A percentile compares a stretch with the other conserved stretches of the same genome.
phyloP scores from a whole-genome alignment of 2,888 invertebrate species.

The Yponomeuta cagnagella region DNA sequence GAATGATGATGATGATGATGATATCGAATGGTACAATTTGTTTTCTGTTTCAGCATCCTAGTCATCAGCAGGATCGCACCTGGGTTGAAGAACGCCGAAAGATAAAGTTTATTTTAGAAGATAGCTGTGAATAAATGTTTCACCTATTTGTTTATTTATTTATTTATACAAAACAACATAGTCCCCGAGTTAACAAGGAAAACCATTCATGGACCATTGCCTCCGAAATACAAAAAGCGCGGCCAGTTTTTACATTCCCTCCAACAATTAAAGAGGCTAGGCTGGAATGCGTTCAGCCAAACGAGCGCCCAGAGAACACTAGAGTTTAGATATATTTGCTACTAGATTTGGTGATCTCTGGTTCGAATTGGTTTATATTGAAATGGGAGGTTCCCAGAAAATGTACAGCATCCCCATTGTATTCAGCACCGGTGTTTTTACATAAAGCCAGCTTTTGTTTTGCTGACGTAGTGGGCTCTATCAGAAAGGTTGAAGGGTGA shows the following conservation, averaged over 20 bases:
- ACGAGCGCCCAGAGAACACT: slow-evolving; percentile 10
- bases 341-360: neutral
- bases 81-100: no score
- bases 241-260: neutral
- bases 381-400: neutral
- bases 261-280: slow-evolving; percentile 9
- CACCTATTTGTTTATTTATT: no score
- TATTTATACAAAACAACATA: neutral
- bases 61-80: no score
- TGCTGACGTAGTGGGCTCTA: neutral
- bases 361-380: neutral
- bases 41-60: no score
- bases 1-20: no score
- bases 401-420: neutral
- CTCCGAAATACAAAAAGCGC: neutral
- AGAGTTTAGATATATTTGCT: neutral
- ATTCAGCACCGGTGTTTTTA: neutral
- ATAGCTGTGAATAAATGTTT: no score
- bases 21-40: no score
- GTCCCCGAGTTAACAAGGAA: neutral
- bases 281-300: slow-evolving; percentile 5
- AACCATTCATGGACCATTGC: neutral
- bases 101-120: no score
- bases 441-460: neutral
- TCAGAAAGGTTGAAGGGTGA: neutral